Conservation (phyloP, 2,888 invertebrate genomes). For the Eurytoma adleriae region DNA sequence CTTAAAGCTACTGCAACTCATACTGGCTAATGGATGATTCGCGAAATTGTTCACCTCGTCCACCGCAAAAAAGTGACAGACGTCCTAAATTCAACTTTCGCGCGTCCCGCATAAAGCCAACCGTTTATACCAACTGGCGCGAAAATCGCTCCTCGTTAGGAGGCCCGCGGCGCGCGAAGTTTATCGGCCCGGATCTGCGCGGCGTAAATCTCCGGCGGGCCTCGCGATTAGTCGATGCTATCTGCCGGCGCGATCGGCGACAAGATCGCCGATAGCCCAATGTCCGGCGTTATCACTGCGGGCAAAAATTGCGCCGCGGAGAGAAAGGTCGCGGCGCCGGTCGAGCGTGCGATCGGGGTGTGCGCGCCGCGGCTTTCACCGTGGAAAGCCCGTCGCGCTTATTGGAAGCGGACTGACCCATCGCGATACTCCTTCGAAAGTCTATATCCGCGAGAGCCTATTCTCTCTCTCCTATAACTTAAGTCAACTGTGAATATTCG, state of each 20-base stretch:
- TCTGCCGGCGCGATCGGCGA: constrained; percentile 25
- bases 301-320: constrained; percentile 10
- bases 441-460: neutral
- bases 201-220: constrained; percentile 16
- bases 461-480: constrained; percentile 3
- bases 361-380: constrained; percentile 19
- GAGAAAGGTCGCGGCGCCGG: constrained; percentile 4
- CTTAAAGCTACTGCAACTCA: too few relatives aligned
- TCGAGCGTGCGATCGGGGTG: neutral
- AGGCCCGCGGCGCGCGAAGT: neutral
- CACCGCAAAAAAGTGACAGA: too few relatives aligned
- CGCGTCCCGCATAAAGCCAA: too few relatives aligned
- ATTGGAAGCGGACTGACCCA: constrained; percentile 26
- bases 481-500: constrained; percentile 38
- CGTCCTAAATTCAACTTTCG: too few relatives aligned
- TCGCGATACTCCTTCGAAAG: neutral
- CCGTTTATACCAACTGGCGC: too few relatives aligned
- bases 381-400: constrained; percentile 17
- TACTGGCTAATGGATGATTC: too few relatives aligned
- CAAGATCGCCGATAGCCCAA: constrained; percentile 18
- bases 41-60: too few relatives aligned
- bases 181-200: constrained; percentile 22
- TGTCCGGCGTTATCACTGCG: neutral
- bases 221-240: constrained; percentile 34
- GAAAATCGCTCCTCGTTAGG: constrained; percentile 5